A percentile compares a stretch with the other conserved stretches of the same genome.
phyloP scores from a whole-genome alignment of 64 coral and sea anemone species.

The Orbicella faveolata region DNA sequence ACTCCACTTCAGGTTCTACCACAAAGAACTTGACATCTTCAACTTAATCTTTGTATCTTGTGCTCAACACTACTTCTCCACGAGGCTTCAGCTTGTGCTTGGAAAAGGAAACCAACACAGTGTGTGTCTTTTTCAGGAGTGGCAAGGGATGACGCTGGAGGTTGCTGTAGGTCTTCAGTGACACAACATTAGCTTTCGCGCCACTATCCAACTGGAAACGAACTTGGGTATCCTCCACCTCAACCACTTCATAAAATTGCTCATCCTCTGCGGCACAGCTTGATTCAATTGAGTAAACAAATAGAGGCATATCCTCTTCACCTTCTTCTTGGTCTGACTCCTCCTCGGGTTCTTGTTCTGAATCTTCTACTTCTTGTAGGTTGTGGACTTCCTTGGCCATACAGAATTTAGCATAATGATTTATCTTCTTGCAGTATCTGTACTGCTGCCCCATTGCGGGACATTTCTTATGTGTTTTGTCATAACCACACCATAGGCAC shows the following conservation, averaged over 20 bases:
- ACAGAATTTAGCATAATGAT: conserved; percentile 43
- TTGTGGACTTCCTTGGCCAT: not conserved
- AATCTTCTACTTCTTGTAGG: not conserved
- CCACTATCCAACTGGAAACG: conserved; percentile 14
- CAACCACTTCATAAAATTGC: not conserved
- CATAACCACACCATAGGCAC: conserved; percentile 4
- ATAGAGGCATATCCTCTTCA: not conserved
- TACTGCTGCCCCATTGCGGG: conserved; percentile 51
- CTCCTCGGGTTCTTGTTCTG: not conserved
- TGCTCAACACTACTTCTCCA: not conserved
- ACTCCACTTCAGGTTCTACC: conserved; percentile 1
- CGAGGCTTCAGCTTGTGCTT: conserved; percentile 10
- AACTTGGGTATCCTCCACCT: not conserved
- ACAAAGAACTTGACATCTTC: no score
- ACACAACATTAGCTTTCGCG: conserved; percentile 41
- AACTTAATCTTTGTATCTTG: not conserved
- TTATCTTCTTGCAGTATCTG: conserved; percentile 19
- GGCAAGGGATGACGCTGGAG: not conserved
- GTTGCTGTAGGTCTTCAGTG: conserved; percentile 4
- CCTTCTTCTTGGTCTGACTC: conserved; percentile 9
- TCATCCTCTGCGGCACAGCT: not conserved
- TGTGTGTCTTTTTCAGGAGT: not conserved
- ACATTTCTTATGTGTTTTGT: conserved; percentile 38
- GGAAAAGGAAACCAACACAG: not conserved
- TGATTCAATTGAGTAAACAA: no score